Evolutionary conservation across 2,113 vertebrate species (phyloP).

Genomic region (Ptychochromis oligacanthus): DNA sequence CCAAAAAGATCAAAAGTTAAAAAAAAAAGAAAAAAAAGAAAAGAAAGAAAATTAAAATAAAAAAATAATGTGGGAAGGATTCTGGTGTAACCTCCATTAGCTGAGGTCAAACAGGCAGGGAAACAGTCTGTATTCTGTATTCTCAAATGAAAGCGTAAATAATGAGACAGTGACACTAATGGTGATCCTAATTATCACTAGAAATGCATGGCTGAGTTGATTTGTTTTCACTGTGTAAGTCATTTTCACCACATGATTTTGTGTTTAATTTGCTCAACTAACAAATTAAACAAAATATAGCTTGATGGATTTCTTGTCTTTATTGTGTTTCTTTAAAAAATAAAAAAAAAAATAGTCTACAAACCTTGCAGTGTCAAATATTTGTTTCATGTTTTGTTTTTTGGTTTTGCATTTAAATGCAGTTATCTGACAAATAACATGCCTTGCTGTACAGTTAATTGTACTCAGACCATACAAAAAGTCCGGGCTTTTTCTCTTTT

Average conservation of each 20-base stretch:
- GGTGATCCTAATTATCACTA: conserved; percentile 23
- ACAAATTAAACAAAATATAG: neutral
- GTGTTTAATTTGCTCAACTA: no score
- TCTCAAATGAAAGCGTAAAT: neutral
- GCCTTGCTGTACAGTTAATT: neutral
- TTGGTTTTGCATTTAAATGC: no score
- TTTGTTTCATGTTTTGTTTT: no score
- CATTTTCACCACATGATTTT: neutral
- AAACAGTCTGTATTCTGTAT: neutral
- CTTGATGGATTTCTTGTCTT: neutral
- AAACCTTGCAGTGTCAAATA: neutral
- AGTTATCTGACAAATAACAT: neutral
- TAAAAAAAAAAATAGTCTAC: neutral
- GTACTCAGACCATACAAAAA: neutral
- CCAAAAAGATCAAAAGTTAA: neutral
- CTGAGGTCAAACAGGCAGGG: neutral
- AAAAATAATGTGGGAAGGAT: neutral
- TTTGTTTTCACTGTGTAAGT: neutral
- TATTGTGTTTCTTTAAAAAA: neutral
- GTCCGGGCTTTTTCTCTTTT: no score
- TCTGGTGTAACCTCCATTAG: neutral
- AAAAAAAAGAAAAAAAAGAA: neutral
- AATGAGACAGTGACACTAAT: conserved; percentile 8
- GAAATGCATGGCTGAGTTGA: neutral
- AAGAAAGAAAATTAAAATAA: no score